Conservation (phyloP, 2,113 vertebrate genomes). For the Delphinapterus leucas region DNA sequence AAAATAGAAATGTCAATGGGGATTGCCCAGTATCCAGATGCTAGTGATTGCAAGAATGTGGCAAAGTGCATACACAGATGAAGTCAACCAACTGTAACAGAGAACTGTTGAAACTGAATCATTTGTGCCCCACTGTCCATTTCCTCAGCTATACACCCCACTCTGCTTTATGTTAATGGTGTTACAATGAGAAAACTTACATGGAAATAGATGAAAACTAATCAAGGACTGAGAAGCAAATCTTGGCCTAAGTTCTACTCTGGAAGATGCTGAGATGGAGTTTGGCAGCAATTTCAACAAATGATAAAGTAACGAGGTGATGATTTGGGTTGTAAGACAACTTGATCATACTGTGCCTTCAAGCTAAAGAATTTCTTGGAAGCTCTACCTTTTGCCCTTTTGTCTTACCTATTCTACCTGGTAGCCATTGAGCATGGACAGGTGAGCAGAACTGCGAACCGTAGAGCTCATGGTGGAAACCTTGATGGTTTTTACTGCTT, state of each 20-base stretch:
- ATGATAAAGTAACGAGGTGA: not conserved
- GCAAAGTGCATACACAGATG: no score
- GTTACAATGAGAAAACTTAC: not conserved
- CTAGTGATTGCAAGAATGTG: not conserved
- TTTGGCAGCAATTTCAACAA: not conserved
- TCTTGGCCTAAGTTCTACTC: not conserved
- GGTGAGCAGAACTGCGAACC: not conserved
- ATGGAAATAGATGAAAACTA: not conserved
- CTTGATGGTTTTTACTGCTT: not conserved
- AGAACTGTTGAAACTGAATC: not conserved
- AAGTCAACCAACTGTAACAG: not conserved
- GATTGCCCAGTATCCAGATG: not conserved
- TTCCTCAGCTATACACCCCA: not conserved
- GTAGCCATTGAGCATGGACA: rapidly evolving
- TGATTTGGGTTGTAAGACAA: not conserved
- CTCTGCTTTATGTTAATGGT: not conserved
- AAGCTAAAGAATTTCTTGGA: not conserved
- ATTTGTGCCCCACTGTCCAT: not conserved
- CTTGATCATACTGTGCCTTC: not conserved
- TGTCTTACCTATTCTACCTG: not conserved
- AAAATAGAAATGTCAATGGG: not conserved
- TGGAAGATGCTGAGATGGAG: not conserved
- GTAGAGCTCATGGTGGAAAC: rapidly evolving
- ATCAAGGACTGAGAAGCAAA: not conserved
- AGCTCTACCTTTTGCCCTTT: not conserved